phyloP scores from a whole-genome alignment of 2,113 vertebrate species.

The Gasterosteus nipponicus region DNA sequence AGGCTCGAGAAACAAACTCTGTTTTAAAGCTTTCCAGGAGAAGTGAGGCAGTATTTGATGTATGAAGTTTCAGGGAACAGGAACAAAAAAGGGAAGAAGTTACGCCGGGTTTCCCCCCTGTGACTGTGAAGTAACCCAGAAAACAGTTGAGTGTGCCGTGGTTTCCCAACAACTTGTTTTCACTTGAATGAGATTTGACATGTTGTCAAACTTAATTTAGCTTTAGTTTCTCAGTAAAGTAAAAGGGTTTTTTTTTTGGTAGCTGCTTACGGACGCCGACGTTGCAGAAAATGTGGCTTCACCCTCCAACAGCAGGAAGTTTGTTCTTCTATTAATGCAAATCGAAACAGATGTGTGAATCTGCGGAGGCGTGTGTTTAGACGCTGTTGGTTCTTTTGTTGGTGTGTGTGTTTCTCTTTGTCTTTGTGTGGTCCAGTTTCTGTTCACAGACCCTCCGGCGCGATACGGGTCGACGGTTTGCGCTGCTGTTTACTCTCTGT shows the following conservation, averaged over 20 bases:
- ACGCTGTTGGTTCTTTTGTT: constrained; percentile 12
- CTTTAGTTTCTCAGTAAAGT: neutral
- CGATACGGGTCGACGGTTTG: constrained; percentile 14
- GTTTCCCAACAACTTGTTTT: constrained; percentile 20
- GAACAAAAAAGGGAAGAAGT: neutral
- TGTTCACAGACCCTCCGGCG: constrained; percentile 38
- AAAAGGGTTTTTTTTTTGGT: neutral
- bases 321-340: constrained; percentile 23
- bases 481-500: constrained; percentile 21
- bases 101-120: neutral
- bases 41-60: neutral
- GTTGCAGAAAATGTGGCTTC: too few relatives aligned
- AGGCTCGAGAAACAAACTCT: neutral
- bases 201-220: constrained; percentile 8
- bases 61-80: neutral
- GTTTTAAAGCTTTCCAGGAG: neutral
- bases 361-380: constrained; percentile 16
- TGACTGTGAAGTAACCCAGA: constrained; percentile 24
- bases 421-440: constrained; percentile 51
- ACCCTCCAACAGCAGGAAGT: constrained; percentile 19
- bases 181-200: constrained; percentile 9
- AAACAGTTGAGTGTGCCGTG: neutral
- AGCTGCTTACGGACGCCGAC: neutral
- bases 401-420: constrained; percentile 8
- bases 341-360: constrained; percentile 57